Evolutionary conservation across 1,140 invertebrate genomes (phyloP).

Genomic region (Drosophila repleta): DNA sequence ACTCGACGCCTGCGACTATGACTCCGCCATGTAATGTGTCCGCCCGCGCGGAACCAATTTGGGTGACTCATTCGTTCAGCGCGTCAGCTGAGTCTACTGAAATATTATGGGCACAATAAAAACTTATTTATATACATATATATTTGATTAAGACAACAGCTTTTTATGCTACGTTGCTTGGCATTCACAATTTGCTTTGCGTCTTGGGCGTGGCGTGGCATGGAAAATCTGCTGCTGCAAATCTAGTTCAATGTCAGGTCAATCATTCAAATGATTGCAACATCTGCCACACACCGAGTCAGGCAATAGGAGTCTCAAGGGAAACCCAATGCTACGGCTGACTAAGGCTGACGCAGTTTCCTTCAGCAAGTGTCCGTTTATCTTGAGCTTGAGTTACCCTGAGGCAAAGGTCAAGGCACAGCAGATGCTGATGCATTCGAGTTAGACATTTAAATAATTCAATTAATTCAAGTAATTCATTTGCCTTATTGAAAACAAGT

Average conservation of each 20-base stretch:
- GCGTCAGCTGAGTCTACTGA: constrained; percentile 26
- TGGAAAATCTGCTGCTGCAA: constrained; percentile 35
- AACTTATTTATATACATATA: neutral
- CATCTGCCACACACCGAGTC: constrained; percentile 11
- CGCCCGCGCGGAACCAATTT: constrained; percentile 43
- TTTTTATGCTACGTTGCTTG: constrained; percentile 16
- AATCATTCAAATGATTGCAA: constrained; percentile 37
- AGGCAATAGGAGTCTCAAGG: constrained; percentile 36
- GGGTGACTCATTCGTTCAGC: constrained; percentile 46
- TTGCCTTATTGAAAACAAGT: too few relatives aligned
- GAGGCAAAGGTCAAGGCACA: constrained; percentile 19
- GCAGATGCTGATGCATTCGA: too few relatives aligned
- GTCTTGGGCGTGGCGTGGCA: constrained; percentile 45
- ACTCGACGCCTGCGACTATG: too few relatives aligned
- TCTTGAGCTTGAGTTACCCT: constrained; percentile 9
- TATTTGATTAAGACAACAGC: constrained; percentile 64
- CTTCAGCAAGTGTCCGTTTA: constrained; percentile 16
- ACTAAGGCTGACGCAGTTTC: constrained; percentile 14
- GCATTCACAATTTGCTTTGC: constrained; percentile 10
- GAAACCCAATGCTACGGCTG: constrained; percentile 9
- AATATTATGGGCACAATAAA: constrained; percentile 1
- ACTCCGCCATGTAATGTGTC: constrained; percentile 1
- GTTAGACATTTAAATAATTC: too few relatives aligned
- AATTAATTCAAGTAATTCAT: too few relatives aligned
- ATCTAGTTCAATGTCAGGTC: constrained; percentile 65